phyloP scores from a whole-genome alignment of 2,888 invertebrate species.

The Drosophila greeni region DNA sequence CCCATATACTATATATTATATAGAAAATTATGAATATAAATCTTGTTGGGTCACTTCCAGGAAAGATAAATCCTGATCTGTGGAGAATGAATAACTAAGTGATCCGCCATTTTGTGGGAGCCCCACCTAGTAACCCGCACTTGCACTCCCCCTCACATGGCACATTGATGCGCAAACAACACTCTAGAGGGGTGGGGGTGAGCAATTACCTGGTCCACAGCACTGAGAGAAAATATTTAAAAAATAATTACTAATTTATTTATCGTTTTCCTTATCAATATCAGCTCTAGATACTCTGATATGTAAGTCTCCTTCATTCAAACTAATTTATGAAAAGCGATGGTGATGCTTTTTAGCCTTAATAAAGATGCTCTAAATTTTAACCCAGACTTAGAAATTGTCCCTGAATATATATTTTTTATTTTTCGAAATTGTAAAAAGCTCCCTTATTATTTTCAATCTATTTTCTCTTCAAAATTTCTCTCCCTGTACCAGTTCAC shows the following conservation, averaged over 20 bases:
- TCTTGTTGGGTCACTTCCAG: constrained; percentile 13
- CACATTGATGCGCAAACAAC: constrained; percentile 56
- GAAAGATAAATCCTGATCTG: constrained; percentile 12
- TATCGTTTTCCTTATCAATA: neutral
- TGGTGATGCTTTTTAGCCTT: neutral
- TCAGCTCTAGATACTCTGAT: neutral
- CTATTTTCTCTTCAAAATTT: neutral
- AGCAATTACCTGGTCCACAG: constrained; percentile 52
- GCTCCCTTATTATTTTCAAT: neutral
- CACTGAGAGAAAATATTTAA: constrained; percentile 8
- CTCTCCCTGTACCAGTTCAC: constrained; percentile 9
- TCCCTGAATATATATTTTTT: neutral
- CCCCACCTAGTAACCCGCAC: constrained; percentile 24
- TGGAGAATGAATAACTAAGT: constrained; percentile 8
- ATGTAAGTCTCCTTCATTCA: neutral
- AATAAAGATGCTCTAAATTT: neutral
- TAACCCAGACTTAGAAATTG: neutral
- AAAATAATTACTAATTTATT: too few species aligned
- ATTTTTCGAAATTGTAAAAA: neutral
- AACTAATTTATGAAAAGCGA: neutral
- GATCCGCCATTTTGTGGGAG: constrained; percentile 26
- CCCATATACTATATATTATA: neutral
- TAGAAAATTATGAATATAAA: constrained; percentile 8
- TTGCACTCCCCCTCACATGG: constrained; percentile 25
- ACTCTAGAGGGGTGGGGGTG: constrained; percentile 48